These are phyloP conservation scores for Aphyosemion australe DNA, from an alignment of 2,113 vertebrate species.

Conservation along the genomic window DNA sequence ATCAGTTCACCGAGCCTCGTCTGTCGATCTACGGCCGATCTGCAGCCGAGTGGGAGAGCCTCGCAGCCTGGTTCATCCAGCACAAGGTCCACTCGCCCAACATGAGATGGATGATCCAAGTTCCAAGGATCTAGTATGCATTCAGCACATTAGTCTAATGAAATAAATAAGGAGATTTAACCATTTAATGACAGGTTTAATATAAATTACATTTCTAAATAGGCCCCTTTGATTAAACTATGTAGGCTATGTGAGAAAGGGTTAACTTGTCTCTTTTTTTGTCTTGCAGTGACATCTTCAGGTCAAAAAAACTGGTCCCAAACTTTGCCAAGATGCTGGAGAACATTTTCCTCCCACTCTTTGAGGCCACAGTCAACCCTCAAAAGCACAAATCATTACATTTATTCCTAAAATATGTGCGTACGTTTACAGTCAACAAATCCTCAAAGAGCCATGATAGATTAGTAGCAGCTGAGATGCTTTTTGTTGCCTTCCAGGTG, in stretches of 20 bases:
- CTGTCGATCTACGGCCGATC: conserved; percentile 94
- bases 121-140: conserved; percentile 97
- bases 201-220: no score
- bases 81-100: conserved; percentile 94
- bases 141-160: background rate
- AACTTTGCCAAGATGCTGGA: conserved; percentile 94
- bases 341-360: conserved; percentile 95
- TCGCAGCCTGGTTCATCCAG: conserved; percentile 94
- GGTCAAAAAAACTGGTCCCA: conserved; percentile 87
- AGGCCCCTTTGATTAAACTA: no score
- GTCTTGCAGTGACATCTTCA: conserved; percentile 92
- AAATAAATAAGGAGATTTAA: no score
- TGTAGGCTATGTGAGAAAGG: no score
- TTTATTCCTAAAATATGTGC: conserved; percentile 95
- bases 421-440: conserved; percentile 50
- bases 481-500: conserved; percentile 76
- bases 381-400: conserved; percentile 88
- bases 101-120: conserved; percentile 97
- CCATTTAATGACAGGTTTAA: no score
- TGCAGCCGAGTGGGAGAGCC: conserved; percentile 85
- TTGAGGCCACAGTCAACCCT: conserved; percentile 93
- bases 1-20: conserved; percentile 94
- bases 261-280: conserved; percentile 35
- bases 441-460: background rate
- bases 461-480: background rate